Evolutionary conservation across 2,888 invertebrate genomes (phyloP).

Genomic region (Callinectes sapidus): DNA sequence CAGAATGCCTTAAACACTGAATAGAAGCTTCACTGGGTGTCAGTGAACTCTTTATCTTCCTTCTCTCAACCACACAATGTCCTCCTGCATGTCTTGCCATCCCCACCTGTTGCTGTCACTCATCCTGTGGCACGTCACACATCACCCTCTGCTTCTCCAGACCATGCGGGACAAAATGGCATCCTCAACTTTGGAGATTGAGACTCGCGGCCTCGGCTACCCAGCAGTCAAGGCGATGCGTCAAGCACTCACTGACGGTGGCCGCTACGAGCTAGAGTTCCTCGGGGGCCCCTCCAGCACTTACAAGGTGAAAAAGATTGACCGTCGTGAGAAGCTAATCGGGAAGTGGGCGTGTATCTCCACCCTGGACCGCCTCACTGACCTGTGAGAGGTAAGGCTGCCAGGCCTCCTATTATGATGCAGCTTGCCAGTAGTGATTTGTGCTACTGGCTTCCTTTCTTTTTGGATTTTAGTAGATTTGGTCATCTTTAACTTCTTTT

Average conservation of each 20-base stretch:
- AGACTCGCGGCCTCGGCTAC: constrained; percentile 68
- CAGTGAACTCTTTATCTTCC: not conserved
- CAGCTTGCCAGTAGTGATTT: not conserved
- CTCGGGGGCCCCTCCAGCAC: constrained; percentile 63
- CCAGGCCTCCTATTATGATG: not conserved
- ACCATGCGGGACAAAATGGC: constrained; percentile 68
- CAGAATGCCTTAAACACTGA: not conserved
- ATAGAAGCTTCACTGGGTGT: not conserved
- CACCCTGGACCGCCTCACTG: constrained; percentile 65
- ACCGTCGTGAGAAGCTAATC: constrained; percentile 69
- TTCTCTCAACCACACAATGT: not conserved
- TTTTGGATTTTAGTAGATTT: not conserved
- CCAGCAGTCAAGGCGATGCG: constrained; percentile 64
- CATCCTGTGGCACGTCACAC: not conserved
- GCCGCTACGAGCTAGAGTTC: constrained; percentile 67
- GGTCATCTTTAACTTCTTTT: not conserved
- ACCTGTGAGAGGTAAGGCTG: constrained; percentile 34
- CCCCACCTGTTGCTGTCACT: not conserved
- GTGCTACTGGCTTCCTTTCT: not conserved
- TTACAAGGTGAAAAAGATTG: constrained; percentile 68
- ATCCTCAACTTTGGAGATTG: constrained; percentile 57
- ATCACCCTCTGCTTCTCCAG: constrained; percentile 41
- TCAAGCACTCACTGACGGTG: constrained; percentile 69
- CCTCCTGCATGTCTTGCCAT: not conserved
- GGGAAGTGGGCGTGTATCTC: constrained; percentile 72